Conservation (phyloP, 2,113 vertebrate species). For the Illadopsis cleaveri region DNA sequence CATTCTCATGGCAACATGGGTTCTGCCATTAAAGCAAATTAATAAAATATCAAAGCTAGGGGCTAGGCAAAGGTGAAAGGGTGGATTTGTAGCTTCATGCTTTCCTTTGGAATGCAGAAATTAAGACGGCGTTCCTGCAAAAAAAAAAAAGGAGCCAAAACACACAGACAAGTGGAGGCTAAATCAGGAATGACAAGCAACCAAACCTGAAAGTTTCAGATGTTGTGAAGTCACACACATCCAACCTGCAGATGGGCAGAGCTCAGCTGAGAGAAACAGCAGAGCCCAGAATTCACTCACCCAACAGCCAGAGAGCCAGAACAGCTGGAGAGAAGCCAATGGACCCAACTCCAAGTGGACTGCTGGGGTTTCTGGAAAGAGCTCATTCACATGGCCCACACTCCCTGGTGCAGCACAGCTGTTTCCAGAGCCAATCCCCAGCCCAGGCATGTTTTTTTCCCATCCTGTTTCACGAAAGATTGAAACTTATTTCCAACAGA, state of each 20-base stretch:
- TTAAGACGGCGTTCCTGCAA: background rate
- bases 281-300: background rate
- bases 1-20: constrained; percentile 14
- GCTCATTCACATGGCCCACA: background rate
- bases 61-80: background rate
- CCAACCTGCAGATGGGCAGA: background rate
- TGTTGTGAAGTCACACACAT: background rate
- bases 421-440: background rate
- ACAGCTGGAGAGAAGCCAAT: background rate
- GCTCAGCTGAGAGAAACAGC: background rate
- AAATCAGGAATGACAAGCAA: background rate
- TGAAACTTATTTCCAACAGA: constrained; percentile 27
- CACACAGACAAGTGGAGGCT: rapidly evolving
- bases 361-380: background rate
- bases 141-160: background rate
- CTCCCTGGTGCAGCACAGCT: background rate
- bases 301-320: background rate
- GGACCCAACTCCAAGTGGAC: background rate
- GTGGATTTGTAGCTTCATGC: background rate
- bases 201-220: background rate
- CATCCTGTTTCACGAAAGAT: background rate
- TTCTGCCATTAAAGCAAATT: background rate
- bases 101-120: background rate
- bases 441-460: background rate
- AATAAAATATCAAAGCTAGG: constrained; percentile 35